phyloP scores from a whole-genome alignment of 1,140 invertebrate species.

The Tetranychus cinnabarinus region DNA sequence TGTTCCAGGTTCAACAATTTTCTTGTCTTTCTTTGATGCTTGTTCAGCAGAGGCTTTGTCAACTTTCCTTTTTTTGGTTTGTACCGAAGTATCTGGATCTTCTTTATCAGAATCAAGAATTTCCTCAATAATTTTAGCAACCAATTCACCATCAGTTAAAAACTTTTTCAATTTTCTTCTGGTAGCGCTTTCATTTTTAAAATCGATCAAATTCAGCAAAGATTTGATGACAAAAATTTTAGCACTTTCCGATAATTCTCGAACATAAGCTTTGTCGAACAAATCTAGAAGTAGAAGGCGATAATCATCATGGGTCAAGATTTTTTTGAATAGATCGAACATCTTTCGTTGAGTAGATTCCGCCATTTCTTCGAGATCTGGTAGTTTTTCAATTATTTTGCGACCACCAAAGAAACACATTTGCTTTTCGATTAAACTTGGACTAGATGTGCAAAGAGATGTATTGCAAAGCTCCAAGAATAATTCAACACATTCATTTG shows the following conservation, averaged over 20 bases:
- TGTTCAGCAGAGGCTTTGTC: not conserved
- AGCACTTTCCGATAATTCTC: not conserved
- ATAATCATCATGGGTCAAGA: not conserved
- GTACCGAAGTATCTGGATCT: no score
- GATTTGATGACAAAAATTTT: not conserved
- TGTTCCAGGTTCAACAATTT: not conserved
- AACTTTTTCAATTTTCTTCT: not conserved
- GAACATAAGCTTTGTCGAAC: not conserved
- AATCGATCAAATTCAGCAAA: not conserved
- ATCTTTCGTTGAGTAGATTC: not conserved
- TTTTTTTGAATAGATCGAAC: no score
- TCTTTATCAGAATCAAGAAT: no score
- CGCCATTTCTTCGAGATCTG: not conserved
- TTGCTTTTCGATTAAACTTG: not conserved
- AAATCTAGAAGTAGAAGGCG: not conserved
- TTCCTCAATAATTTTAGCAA: not conserved
- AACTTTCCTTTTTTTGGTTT: no score
- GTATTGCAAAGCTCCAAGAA: not conserved
- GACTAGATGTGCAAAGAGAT: not conserved
- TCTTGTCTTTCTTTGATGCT: not conserved
- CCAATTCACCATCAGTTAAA: not conserved
- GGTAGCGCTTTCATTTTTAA: not conserved
- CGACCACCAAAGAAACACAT: not conserved
- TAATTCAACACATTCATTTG: not conserved
- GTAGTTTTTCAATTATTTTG: not conserved